These are phyloP conservation scores for Typhlomys cinereus DNA, from an alignment of 2,113 vertebrate species.

Conservation along the genomic window DNA sequence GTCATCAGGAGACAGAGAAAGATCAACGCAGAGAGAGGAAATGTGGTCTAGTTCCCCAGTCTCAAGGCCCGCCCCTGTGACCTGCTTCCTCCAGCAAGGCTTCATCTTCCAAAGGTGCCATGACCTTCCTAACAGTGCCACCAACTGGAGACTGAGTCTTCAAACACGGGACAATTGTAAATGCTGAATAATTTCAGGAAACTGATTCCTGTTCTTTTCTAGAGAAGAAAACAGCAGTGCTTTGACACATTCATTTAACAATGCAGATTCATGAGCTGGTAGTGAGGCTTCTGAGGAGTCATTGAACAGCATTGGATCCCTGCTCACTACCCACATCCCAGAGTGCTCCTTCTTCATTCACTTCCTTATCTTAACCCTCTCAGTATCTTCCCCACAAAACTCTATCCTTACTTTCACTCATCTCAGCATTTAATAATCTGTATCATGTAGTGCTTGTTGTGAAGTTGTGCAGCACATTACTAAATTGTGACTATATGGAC, in stretches of 20 bases:
- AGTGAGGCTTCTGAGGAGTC: neutral
- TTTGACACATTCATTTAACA: neutral
- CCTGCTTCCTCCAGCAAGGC: too few relatives aligned
- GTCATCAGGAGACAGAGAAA: too few relatives aligned
- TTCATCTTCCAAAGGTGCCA: too few relatives aligned
- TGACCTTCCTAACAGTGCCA: too few relatives aligned
- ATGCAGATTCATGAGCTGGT: neutral
- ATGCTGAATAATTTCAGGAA: neutral
- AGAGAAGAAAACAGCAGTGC: neutral
- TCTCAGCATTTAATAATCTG: slow-evolving; percentile 9
- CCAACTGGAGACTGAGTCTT: too few relatives aligned
- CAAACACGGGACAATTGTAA: too few relatives aligned
- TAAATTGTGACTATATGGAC: neutral
- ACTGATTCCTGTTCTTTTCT: neutral
- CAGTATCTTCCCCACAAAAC: neutral
- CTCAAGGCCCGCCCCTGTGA: too few relatives aligned
- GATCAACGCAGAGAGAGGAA: too few relatives aligned
- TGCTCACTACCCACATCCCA: neutral
- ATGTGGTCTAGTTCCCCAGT: too few relatives aligned
- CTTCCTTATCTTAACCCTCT: neutral
- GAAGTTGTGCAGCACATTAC: neutral
- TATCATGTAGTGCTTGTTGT: neutral
- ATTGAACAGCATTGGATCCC: neutral
- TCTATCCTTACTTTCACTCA: neutral
- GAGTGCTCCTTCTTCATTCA: neutral